These are phyloP conservation scores for Cephus cinctus DNA, from an alignment of 1,140 invertebrate species.

Conservation along the genomic window DNA sequence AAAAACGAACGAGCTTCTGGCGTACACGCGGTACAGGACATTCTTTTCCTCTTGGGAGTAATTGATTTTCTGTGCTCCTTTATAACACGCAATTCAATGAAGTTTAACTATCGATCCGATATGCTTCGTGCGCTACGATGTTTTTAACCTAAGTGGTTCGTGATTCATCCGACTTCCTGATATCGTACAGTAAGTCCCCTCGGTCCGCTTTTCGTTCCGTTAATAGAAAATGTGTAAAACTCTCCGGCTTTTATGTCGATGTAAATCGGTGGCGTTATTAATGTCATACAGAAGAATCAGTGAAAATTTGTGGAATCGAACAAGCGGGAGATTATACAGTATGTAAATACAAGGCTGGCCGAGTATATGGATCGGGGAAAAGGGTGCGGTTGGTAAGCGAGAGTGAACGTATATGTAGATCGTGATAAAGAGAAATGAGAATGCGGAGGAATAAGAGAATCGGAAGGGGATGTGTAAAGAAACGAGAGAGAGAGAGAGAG, in stretches of 20 bases:
- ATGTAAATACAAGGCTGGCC: constrained; percentile 29
- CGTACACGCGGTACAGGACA: no score
- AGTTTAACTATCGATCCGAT: constrained; percentile 22
- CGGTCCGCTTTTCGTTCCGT: no score
- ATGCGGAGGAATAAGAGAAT: no score
- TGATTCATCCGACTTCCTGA: constrained; percentile 13
- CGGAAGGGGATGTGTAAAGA: no score
- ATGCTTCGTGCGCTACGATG: constrained; percentile 14
- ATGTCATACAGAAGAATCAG: constrained; percentile 11
- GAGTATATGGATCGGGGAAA: background rate
- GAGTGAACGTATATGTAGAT: constrained; percentile 1
- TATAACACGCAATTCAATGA: constrained; percentile 22
- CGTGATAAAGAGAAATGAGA: background rate
- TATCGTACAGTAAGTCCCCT: background rate
- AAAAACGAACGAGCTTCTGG: no score
- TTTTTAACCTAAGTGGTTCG: constrained; percentile 19
- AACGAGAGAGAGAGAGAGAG: background rate
- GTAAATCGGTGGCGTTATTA: constrained; percentile 7
- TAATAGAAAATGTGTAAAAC: no score
- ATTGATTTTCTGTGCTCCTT: constrained; percentile 28
- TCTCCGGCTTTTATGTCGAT: no score
- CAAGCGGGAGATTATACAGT: constrained; percentile 27
- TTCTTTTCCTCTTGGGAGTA: constrained; percentile 19
- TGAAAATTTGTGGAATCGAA: constrained; percentile 20
- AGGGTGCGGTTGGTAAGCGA: background rate